Evolutionary conservation across 2,888 invertebrate species (phyloP).

Genomic region (Strigamia maritima): DNA sequence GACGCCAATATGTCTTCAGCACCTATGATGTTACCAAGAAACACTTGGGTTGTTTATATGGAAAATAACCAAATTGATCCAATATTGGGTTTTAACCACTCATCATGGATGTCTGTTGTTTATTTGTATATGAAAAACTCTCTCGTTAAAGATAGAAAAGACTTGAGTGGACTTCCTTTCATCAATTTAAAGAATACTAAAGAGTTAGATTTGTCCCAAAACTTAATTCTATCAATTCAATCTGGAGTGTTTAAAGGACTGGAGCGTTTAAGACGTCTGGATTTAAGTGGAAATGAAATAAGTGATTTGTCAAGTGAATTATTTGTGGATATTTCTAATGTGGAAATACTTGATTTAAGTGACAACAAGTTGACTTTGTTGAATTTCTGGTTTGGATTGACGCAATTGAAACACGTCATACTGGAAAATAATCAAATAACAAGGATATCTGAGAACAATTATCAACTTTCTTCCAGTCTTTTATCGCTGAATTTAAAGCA

Average conservation of each 20-base stretch:
- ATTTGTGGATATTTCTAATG: not conserved
- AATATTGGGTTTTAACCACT: not conserved
- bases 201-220: not conserved
- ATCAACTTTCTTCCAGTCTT: conserved; percentile 56
- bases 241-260: not conserved
- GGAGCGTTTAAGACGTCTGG: not conserved
- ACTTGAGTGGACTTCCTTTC: not conserved
- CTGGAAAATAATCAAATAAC: conserved; percentile 59
- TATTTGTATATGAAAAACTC: not conserved
- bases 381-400: not conserved
- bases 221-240: not conserved
- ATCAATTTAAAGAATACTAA: not conserved
- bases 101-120: not conserved
- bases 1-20: not conserved
- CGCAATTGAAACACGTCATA: not conserved
- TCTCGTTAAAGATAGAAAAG: not conserved
- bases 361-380: not conserved
- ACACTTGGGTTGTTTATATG: not conserved
- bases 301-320: not conserved
- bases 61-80: not conserved
- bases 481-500: conserved; percentile 58
- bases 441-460: conserved; percentile 58
- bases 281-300: not conserved
- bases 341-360: conserved; percentile 19
- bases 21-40: not conserved